Conservation (phyloP, 2,888 invertebrate species). For the Lasius fuliginosus region DNA sequence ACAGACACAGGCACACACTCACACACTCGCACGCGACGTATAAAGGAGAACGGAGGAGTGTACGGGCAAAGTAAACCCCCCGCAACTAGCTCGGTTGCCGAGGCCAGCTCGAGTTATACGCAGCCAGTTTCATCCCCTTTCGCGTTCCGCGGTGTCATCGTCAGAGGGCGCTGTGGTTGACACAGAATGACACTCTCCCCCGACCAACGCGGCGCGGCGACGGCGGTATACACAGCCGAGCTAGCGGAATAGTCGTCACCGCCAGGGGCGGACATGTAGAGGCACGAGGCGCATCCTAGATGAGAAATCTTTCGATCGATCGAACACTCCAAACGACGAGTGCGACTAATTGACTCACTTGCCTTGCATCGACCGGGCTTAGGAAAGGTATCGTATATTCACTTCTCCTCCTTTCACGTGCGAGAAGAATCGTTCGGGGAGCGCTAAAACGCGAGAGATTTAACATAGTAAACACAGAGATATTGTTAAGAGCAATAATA, state of each 20-base stretch:
- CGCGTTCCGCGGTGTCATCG: slow-evolving; percentile 85
- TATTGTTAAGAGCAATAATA: slow-evolving; percentile 1
- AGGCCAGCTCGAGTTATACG: slow-evolving; percentile 79
- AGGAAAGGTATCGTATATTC: slow-evolving; percentile 18
- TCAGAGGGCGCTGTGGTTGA: slow-evolving; percentile 86
- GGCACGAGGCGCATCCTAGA: slow-evolving; percentile 53
- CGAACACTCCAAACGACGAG: slow-evolving; percentile 46
- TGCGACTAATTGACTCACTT: slow-evolving; percentile 50
- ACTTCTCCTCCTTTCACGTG: not conserved
- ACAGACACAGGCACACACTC: slow-evolving; percentile 16
- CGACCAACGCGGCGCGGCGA: slow-evolving; percentile 62
- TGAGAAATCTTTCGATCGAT: slow-evolving; percentile 58
- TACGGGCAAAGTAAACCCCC: slow-evolving; percentile 77
- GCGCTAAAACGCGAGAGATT: not conserved
- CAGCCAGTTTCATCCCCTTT: slow-evolving; percentile 84
- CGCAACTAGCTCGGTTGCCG: slow-evolving; percentile 76
- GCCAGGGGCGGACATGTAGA: slow-evolving; percentile 68
- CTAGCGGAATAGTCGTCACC: slow-evolving; percentile 72
- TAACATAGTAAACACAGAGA: not conserved
- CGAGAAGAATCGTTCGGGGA: not conserved
- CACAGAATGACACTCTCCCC: slow-evolving; percentile 84
- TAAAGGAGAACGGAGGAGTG: slow-evolving; percentile 65
- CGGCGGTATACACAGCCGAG: slow-evolving; percentile 55
- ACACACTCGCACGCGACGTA: slow-evolving; percentile 26
- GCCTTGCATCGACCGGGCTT: slow-evolving; percentile 23